Evolutionary conservation across 2,113 vertebrate species (phyloP).

Genomic region (Clarias gariepinus): DNA sequence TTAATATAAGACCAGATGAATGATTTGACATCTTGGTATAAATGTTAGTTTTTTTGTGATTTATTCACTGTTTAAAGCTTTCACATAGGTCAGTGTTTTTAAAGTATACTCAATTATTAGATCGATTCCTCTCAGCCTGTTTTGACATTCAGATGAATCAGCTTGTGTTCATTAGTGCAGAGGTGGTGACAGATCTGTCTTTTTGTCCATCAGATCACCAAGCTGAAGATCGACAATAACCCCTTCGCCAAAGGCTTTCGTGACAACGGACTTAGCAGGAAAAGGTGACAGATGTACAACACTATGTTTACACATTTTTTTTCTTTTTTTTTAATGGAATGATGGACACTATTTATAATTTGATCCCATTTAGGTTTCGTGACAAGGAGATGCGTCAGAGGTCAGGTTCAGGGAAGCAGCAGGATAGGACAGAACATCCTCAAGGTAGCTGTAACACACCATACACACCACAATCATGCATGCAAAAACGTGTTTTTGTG

Average conservation of each 20-base stretch:
- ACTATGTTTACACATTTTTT: not conserved
- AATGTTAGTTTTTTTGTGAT: not conserved
- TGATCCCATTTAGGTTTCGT: slow-evolving; percentile 44
- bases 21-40: not conserved
- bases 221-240: slow-evolving; percentile 61
- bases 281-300: slow-evolving; percentile 40
- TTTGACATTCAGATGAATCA: slow-evolving; percentile 7
- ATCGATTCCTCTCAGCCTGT: slow-evolving; percentile 8
- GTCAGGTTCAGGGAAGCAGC: not conserved
- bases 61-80: not conserved
- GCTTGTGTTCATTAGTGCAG: not conserved
- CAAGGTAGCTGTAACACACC: slow-evolving; percentile 27
- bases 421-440: slow-evolving; percentile 11
- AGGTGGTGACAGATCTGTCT: not conserved
- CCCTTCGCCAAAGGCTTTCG: slow-evolving; percentile 61
- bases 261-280: slow-evolving; percentile 55
- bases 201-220: slow-evolving; percentile 50
- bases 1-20: not conserved
- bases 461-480: not conserved
- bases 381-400: slow-evolving; percentile 28
- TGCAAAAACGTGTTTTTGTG: not conserved
- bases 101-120: not conserved
- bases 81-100: not conserved
- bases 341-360: not conserved
- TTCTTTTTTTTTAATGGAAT: not conserved